Evolutionary conservation across 1,140 invertebrate species (phyloP), one percentile per base, ranked within the genome.

Genomic region (Drosophila busckii): DNA sequence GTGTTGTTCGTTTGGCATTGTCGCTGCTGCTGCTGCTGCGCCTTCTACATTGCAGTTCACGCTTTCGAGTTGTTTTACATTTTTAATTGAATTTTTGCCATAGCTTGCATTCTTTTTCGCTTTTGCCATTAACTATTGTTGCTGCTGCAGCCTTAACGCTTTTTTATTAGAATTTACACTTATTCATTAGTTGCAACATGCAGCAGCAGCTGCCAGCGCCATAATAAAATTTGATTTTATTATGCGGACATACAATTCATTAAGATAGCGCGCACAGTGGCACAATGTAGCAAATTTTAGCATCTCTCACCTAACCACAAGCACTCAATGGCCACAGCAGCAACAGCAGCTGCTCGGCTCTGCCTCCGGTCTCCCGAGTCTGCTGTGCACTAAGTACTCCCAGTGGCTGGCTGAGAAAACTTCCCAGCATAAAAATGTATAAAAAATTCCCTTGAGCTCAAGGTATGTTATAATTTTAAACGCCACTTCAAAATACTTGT

Each of bases 21-120:
- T 76, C 70, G 70, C 60, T 53, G 49, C 42, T 59, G 40, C 45
- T 46, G 67, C 9, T 19, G n/a, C 2, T 9, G 5, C 25, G 8
- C 29, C 7, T 1, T 10, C 16, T 5, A 29, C 13, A 16, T 0
- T 4, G 54, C 54, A 26, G 45, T 38, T 52, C 55, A 37, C 75
- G 64, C 75, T 75, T 80, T 80, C 40, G 64, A 82, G 75, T 80
- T 80, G 75, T 80, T 80, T 82, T 82, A 75, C 75, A 80, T 80
- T 82, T 80, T 75, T 80, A 80, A 80, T 80, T 80, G 75, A 80
- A 80, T 80, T 82, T 78, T 73, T 69, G 65, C 75, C 59, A 73
- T 82, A 82, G 75, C 82, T 80, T 70, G 73, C 68, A 82, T 78
- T 78, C 73, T 75, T 69, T 37, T 48, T 20, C 59, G 25, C 28